Conservation (phyloP, 2,797 vertebrate genomes). For the Streptopelia turtur region DNA sequence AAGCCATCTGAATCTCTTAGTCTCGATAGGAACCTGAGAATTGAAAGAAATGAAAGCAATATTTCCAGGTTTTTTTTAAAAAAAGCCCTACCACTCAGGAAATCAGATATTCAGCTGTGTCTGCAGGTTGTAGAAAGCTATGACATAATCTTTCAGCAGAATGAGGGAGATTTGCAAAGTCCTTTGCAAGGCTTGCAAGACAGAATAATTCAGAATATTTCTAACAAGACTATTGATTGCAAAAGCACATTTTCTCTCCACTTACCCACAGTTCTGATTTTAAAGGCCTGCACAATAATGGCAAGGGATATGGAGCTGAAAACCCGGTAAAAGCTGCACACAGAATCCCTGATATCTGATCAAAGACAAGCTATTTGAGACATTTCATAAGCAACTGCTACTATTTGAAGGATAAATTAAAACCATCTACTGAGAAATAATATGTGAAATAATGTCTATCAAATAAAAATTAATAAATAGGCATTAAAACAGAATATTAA, state of each 20-base stretch:
- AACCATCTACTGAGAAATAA: conserved; percentile 7
- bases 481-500: not conserved
- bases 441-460: not conserved
- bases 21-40: not conserved
- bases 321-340: not conserved
- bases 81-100: not conserved
- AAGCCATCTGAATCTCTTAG: not conserved
- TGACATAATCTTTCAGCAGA: not conserved
- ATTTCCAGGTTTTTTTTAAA: conserved; percentile 9
- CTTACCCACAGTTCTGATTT: conserved; percentile 29
- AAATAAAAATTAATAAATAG: conserved; percentile 33
- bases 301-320: conserved; percentile 28
- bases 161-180: not conserved
- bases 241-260: conserved; percentile 52
- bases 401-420: conserved; percentile 28
- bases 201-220: conserved; percentile 46
- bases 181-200: conserved; percentile 19
- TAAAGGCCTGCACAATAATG: conserved; percentile 42
- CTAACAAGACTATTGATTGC: conserved; percentile 50
- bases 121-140: conserved; percentile 14
- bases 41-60: not conserved
- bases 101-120: conserved; percentile 9
- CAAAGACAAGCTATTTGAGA: conserved; percentile 23
- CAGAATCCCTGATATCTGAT: not conserved
- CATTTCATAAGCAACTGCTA: not conserved